Conservation (phyloP, 2,888 invertebrate species). For the Helleia helle region DNA sequence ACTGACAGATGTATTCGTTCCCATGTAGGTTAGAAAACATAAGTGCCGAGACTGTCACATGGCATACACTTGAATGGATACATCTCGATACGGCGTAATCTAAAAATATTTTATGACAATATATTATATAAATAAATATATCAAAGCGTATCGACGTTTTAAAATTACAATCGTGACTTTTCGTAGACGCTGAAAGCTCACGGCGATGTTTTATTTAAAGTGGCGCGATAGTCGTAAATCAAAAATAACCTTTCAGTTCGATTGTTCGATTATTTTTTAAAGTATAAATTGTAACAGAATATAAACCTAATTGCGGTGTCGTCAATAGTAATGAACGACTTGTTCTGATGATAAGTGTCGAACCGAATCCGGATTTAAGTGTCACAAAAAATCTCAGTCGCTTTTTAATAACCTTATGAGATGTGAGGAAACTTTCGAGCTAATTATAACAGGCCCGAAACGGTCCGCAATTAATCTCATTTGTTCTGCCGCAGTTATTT, state of each 20-base stretch:
- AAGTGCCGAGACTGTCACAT: constrained; percentile 30
- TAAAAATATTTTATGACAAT: constrained; percentile 15
- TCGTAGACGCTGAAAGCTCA: constrained; percentile 64
- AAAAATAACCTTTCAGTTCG: constrained; percentile 51
- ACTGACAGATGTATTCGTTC: constrained; percentile 48
- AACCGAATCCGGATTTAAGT: constrained; percentile 8
- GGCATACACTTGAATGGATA: constrained; percentile 30
- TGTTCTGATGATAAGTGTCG: constrained; percentile 11
- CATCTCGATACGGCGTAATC: constrained; percentile 23
- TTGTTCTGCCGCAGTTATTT: constrained; percentile 48
- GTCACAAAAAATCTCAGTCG: constrained; percentile 21
- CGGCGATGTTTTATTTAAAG: constrained; percentile 67
- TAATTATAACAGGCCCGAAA: constrained; percentile 42
- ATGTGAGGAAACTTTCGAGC: constrained; percentile 30
- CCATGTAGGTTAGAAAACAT: constrained; percentile 37
- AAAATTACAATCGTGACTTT: constrained; percentile 71
- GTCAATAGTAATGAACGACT: constrained; percentile 24
- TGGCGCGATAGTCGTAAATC: constrained; percentile 63
- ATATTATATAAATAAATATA: constrained; percentile 40
- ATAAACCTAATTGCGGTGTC: constrained; percentile 47
- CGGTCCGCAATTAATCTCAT: constrained; percentile 47
- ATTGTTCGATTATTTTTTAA: constrained; percentile 55
- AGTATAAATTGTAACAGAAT: constrained; percentile 52
- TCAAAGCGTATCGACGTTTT: constrained; percentile 59
- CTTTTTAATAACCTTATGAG: constrained; percentile 19